These are phyloP conservation scores for Mallotus villosus DNA, from an alignment of 2,797 vertebrate species.

Conservation along the genomic window DNA sequence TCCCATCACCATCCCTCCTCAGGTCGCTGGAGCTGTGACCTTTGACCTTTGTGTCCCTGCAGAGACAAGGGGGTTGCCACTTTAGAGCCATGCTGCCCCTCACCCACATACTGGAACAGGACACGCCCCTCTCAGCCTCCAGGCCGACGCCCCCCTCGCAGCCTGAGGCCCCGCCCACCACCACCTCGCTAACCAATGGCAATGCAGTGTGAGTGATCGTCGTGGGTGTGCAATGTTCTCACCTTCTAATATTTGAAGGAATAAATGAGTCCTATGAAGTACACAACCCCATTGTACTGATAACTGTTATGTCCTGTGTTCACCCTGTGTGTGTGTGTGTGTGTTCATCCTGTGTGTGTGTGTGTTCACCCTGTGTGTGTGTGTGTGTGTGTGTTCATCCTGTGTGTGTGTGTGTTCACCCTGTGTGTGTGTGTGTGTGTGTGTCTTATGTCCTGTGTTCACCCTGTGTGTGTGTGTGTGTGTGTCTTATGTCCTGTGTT, in stretches of 20 bases:
- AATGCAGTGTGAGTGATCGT: slow-evolving; percentile 80
- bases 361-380: no score
- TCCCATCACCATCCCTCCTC: no score
- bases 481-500: no score
- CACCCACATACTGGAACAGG: slow-evolving; percentile 82
- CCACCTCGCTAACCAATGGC: slow-evolving; percentile 76
- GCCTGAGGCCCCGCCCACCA: slow-evolving; percentile 54
- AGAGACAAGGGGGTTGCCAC: slow-evolving; percentile 78
- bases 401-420: neutral
- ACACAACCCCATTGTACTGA: neutral
- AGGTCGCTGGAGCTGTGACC: neutral
- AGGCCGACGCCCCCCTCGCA: slow-evolving; percentile 53
- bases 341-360: no score
- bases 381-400: no score
- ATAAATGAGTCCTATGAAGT: no score
- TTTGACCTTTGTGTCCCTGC: slow-evolving; percentile 28
- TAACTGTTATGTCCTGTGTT: neutral
- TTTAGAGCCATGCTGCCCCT: slow-evolving; percentile 77
- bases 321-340: no score
- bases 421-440: no score
- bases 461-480: neutral
- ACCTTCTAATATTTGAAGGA: no score
- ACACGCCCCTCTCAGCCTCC: slow-evolving; percentile 63
- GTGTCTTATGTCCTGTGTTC: no score
- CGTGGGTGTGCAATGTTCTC: neutral